Evolutionary conservation across 2,888 invertebrate genomes (phyloP), one percentile per base, ranked within the genome.

Genomic region (Hyposoter dolosus): DNA sequence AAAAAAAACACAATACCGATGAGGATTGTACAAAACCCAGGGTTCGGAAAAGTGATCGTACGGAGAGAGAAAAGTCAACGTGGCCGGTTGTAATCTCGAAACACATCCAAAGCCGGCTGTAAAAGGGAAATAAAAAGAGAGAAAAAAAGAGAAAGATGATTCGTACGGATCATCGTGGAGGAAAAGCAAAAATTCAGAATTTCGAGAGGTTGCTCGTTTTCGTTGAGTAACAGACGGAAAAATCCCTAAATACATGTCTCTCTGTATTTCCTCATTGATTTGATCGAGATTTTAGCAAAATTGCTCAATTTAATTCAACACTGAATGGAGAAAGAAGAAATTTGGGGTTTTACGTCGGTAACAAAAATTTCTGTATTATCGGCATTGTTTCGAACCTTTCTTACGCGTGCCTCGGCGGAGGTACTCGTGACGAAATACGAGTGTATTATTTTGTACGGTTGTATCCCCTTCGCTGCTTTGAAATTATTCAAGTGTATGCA

Each of bases 401-500:
- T 96, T 94, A 96, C 96, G 91, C 98, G 96, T 89, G 97, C 97
- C 94, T 97, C 97, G 90, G 95, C 95, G 87, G 97, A 96, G 81
- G 97, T 96, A 94, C 97, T 97, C 88, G 98, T 96, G 83, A 98
- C 97, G 94, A 98, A 98, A 95, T 97, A 97, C 88, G 97, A 96
- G 95, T 98, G 97, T 91, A 98, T 97, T 91, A 98, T 96, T 95
- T 96, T 96, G 94, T 96, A 97, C 71, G 96, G 96, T 93, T 96
- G 96, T 88, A 96, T 95, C 90, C 97, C 97, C 94, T 97, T 96
- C 76, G 96, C 96, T 92, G 96, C 96, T 95, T 98, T 98, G 95
- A 97, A 97, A 95, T 96, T 96, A 94, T 96, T 96, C 93, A 98
- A 95, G 95, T 98, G 98, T 94, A 96, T 95, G 94, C 98, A 98